phyloP scores from a whole-genome alignment of 1,140 invertebrate genomes.

The Subanguina moxae region DNA sequence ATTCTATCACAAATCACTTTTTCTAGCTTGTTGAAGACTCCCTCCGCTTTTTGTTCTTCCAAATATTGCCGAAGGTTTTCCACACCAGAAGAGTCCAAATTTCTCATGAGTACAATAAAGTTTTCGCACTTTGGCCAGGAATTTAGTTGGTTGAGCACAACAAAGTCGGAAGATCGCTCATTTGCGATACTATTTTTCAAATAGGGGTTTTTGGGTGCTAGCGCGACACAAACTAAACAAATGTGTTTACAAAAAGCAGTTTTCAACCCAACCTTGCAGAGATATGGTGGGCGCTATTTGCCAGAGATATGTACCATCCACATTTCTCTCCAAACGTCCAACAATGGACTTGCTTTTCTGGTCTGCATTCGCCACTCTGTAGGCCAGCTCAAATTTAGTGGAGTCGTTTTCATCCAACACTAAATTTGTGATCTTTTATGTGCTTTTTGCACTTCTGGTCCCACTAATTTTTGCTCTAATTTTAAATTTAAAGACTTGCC shows the following conservation, averaged over 20 bases:
- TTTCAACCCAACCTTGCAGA: neutral
- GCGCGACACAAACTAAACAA: neutral
- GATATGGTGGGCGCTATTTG: constrained; percentile 12
- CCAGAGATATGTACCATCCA: constrained; percentile 18
- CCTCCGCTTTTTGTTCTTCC: constrained; percentile 5
- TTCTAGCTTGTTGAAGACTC: constrained; percentile 9
- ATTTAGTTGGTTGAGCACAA: constrained; percentile 16
- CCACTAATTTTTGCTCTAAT: neutral
- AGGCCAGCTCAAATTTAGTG: constrained; percentile 27
- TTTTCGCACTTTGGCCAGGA: constrained; percentile 15
- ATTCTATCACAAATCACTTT: constrained; percentile 7
- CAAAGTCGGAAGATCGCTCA: neutral
- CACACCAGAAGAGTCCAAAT: neutral
- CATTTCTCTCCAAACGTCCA: constrained; percentile 5
- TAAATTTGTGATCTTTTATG: too few relatives aligned
- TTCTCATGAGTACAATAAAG: constrained; percentile 2
- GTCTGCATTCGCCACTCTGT: constrained; percentile 13
- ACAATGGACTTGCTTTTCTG: constrained; percentile 22
- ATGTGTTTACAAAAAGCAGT: neutral
- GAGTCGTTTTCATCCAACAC: neutral
- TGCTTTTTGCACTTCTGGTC: too few relatives aligned
- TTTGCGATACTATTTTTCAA: neutral
- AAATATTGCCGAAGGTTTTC: neutral
- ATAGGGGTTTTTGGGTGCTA: neutral
- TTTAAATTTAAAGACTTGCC: neutral